These are phyloP conservation scores for Trinorchestia longiramus DNA, from an alignment of 1,140 invertebrate genomes.

Conservation along the genomic window DNA sequence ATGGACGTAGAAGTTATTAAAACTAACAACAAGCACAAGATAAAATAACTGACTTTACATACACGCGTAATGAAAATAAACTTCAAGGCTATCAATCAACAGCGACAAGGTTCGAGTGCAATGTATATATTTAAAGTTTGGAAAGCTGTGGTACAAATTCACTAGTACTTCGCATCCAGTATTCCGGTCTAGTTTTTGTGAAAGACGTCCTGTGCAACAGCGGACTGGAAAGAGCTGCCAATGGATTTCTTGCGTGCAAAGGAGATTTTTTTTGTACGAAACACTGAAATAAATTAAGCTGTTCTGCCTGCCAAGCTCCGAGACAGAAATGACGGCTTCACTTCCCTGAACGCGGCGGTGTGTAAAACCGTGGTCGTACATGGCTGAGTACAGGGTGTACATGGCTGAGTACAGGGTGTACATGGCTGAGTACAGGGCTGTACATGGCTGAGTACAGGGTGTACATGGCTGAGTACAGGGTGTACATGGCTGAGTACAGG, in stretches of 20 bases:
- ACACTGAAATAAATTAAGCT: constrained; percentile 20
- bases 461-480: too few species aligned
- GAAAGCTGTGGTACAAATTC: neutral
- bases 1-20: neutral
- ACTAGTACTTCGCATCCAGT: neutral
- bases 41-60: neutral
- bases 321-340: constrained; percentile 12
- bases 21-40: neutral
- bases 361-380: neutral
- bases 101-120: neutral
- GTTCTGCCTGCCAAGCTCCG: neutral
- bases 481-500: too few species aligned
- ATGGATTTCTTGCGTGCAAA: constrained; percentile 32
- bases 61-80: neutral
- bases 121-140: neutral
- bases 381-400: neutral
- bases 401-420: too few species aligned
- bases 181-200: neutral
- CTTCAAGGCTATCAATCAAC: neutral
- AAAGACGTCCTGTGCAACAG: neutral
- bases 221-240: neutral
- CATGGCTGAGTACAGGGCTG: too few species aligned
- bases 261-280: neutral
- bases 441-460: too few species aligned
- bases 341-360: neutral